These are phyloP conservation scores for Spheniscus mendiculus DNA, from an alignment of 2,113 vertebrate genomes.

Conservation along the genomic window DNA sequence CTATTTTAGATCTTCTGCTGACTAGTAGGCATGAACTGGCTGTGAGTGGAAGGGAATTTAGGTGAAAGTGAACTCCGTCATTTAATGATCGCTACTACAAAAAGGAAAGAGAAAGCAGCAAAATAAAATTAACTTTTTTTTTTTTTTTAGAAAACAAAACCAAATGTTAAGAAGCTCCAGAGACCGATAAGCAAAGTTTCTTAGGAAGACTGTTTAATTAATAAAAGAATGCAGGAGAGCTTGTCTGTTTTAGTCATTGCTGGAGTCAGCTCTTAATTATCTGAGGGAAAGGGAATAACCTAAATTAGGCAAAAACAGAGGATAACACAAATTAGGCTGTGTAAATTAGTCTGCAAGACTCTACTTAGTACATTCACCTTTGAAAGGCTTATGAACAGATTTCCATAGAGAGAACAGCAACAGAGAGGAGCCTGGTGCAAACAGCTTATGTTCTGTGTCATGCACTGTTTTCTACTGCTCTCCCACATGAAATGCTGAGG, in stretches of 20 bases:
- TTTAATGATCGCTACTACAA: not conserved
- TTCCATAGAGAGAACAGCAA: not conserved
- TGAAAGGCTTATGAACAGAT: not conserved
- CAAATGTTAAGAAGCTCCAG: not conserved
- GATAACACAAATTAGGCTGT: constrained; percentile 48
- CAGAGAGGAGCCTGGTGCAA: not conserved
- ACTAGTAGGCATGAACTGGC: not conserved
- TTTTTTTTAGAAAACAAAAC: not conserved
- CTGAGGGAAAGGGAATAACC: constrained; percentile 18
- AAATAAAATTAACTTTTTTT: not conserved
- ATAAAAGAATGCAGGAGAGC: constrained; percentile 24
- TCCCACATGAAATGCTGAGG: constrained; percentile 28
- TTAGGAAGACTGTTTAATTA: constrained; percentile 42
- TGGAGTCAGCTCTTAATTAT: constrained; percentile 50
- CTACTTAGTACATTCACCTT: not conserved
- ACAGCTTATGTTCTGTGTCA: not conserved
- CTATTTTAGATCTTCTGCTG: constrained; percentile 62
- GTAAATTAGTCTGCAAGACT: constrained; percentile 23
- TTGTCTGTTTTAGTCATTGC: constrained; percentile 31
- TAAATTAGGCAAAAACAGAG: constrained; percentile 37
- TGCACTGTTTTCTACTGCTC: not conserved
- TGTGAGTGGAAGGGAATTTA: constrained; percentile 7
- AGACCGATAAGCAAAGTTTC: constrained; percentile 37
- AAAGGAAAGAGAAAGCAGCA: not conserved
- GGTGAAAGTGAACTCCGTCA: not conserved